Base-by-base conservation (phyloP, 2,797 vertebrate genomes). In the Sparus aurata region DNA sequence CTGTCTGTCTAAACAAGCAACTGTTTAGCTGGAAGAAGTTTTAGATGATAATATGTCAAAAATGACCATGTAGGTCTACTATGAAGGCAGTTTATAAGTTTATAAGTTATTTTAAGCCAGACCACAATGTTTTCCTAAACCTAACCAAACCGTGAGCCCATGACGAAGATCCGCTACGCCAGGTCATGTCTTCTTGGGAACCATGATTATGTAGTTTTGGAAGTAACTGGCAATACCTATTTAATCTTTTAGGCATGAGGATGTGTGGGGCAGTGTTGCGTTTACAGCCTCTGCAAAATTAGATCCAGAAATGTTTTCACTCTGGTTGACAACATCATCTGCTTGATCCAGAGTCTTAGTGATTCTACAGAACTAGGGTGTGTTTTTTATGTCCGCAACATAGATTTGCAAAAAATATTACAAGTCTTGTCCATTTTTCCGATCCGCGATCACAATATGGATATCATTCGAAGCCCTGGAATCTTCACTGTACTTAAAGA, bases 331-430 rank as follows among this genome's bases (percentile, higher is more conserved):
- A 59, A 20, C 1, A 0, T 27, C 38, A 58, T 18, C 30, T 5
- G 49, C n/a, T 38, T 47, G 10, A 30, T 50, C 34, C 34, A 45
- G 5, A 54, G 20, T 25, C 4, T 25, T 16, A 50, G 34, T 22
- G 23, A 60, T 11, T 52, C 18, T 15, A 3, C 13, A 23, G 9
- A 47, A 58, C 18, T 18, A 38, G 16, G 17, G 16, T 16, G 41
- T 73, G 59, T 58, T 65, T 47, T 73, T 67, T 45, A 17, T 38
- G 18, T n/a, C 5, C 27, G 27, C 5, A 54, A 54, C 23, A 38
- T 11, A 38, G 38, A 38, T 22, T 12, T 27, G 16, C 27, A 17
- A 9, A 53, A 38, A 50, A 41, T 30, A 55, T 53, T 46, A n/a
- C 1, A 18, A 4, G 12, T 38, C 15, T 41, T 38, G 22, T 0